These are phyloP conservation scores for Pammene aurita DNA, from an alignment of 2,888 invertebrate genomes.

Conservation along the genomic window DNA sequence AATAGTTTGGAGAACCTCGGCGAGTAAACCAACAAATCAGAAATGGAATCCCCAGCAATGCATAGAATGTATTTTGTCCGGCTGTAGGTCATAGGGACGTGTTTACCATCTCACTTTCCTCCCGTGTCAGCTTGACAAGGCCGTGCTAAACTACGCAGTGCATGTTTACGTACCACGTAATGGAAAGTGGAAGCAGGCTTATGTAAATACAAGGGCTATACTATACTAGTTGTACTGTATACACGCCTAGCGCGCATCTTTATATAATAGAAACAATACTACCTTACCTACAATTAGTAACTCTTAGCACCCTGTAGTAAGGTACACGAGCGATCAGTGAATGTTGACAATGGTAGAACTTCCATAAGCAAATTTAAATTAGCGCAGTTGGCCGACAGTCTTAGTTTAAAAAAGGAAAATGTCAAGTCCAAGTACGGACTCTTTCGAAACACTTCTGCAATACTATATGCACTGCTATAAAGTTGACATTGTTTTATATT, in stretches of 20 bases:
- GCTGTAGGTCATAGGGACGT: slow-evolving; percentile 46
- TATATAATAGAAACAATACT: not conserved
- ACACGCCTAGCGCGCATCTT: not conserved
- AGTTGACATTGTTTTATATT: too few relatives aligned
- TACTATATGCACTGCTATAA: not conserved
- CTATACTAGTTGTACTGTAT: too few relatives aligned
- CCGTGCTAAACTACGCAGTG: slow-evolving; percentile 44
- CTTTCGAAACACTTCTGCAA: slow-evolving; percentile 5
- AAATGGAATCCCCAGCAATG: too few relatives aligned
- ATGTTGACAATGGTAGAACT: not conserved
- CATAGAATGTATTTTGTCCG: not conserved
- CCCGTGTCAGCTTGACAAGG: slow-evolving; percentile 46
- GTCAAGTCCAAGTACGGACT: slow-evolving; percentile 31
- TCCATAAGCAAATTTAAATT: slow-evolving; percentile 26
- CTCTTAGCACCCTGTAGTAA: too few relatives aligned
- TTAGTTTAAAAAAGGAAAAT: slow-evolving; percentile 10
- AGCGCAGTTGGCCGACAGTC: slow-evolving; percentile 15
- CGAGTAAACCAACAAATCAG: too few relatives aligned
- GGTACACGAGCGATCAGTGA: too few relatives aligned
- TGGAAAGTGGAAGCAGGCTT: slow-evolving; percentile 45
- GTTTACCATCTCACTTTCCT: slow-evolving; percentile 56
- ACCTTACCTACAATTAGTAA: not conserved
- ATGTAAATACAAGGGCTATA: slow-evolving; percentile 27
- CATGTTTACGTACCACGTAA: slow-evolving; percentile 45
- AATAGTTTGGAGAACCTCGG: too few relatives aligned